A percentile compares a stretch with the other conserved stretches of the same genome.
phyloP scores from a whole-genome alignment of 1,140 invertebrate genomes.

The Drosophila setifemur region DNA sequence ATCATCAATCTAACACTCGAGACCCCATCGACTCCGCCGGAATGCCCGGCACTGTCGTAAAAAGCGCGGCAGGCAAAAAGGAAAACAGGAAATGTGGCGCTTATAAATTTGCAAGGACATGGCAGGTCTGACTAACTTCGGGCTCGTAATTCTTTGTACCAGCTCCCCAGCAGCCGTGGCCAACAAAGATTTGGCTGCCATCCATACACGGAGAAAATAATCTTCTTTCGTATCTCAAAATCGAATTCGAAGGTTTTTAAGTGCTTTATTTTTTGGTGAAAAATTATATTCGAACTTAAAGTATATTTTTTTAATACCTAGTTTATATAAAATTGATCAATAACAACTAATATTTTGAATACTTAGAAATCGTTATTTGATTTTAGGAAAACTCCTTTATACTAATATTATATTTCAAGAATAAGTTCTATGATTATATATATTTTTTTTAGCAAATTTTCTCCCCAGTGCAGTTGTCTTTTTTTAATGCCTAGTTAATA shows the following conservation, averaged over 20 bases:
- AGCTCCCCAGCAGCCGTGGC: constrained; percentile 1
- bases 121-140: constrained; percentile 26
- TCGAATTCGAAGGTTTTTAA: too few relatives aligned
- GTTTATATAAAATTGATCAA: too few relatives aligned
- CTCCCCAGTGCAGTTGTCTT: not conserved
- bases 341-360: too few relatives aligned
- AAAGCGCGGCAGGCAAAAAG: constrained; percentile 21
- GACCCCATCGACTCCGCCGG: not conserved
- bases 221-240: not conserved
- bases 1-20: constrained; percentile 63
- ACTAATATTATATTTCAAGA: too few relatives aligned
- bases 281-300: too few relatives aligned
- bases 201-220: not conserved
- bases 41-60: constrained; percentile 19
- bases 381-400: too few relatives aligned
- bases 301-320: too few relatives aligned
- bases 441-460: not conserved
- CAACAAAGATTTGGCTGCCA: constrained; percentile 4
- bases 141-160: constrained; percentile 43
- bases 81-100: constrained; percentile 46
- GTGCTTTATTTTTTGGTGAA: too few relatives aligned
- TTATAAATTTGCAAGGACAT: constrained; percentile 49
- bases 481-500: too few relatives aligned
- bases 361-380: too few relatives aligned
- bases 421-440: too few relatives aligned